Percentiles rank a stretch among this genome's conserved stretches.
Conservation (phyloP, 2,113 vertebrate genomes). For the Ornithorhynchus anatinus region DNA sequence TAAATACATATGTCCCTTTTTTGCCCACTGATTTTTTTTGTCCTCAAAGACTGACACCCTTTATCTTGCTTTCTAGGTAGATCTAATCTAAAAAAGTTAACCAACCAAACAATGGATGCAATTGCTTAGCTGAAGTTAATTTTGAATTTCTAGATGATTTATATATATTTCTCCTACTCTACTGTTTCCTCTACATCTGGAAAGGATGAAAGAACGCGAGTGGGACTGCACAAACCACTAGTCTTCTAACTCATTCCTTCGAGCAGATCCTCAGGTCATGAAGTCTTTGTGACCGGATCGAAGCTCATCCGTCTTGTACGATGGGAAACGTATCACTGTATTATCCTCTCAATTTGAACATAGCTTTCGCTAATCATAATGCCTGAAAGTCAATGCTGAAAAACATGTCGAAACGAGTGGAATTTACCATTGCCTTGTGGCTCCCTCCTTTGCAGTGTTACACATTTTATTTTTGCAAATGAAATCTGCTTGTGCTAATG, state of each 20-base stretch:
- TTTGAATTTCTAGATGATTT: background rate
- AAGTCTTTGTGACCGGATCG: no score
- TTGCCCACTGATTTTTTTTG: background rate
- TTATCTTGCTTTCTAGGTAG: background rate
- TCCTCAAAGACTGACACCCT: background rate
- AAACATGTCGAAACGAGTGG: background rate
- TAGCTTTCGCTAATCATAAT: background rate
- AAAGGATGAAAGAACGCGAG: no score
- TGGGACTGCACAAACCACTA: no score
- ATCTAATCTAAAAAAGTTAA: conserved; percentile 12
- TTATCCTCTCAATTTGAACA: background rate
- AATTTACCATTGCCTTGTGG: background rate
- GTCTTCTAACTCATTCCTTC: no score
- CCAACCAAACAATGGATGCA: background rate
- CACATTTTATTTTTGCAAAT: background rate
- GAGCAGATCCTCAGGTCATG: no score
- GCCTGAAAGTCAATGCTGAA: background rate
- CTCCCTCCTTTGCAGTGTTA: background rate
- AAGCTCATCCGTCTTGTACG: no score
- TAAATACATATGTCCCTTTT: conserved; percentile 2
- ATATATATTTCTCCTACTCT: background rate
- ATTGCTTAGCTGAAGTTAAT: background rate
- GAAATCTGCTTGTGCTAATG: conserved; percentile 1
- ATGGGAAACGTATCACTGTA: no score
- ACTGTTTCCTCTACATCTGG: no score